phyloP scores from a whole-genome alignment of 2,797 vertebrate species.

The Gobio occitaniae region DNA sequence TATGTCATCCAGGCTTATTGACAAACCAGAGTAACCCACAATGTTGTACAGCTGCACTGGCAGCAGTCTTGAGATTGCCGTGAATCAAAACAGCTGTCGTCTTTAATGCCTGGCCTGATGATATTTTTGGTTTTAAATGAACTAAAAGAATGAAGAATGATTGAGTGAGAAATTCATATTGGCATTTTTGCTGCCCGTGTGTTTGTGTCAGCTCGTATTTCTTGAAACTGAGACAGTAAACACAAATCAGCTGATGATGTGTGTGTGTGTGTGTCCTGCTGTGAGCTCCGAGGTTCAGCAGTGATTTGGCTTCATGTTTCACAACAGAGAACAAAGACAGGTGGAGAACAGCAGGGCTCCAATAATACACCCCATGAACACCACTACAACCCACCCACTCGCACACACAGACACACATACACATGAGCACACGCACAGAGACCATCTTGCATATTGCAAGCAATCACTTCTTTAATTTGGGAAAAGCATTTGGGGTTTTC shows the following conservation, averaged over 20 bases:
- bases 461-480: constrained; percentile 32
- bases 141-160: constrained; percentile 36
- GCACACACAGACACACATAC: constrained; percentile 18
- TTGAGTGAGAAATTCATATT: constrained; percentile 25
- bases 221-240: constrained; percentile 39
- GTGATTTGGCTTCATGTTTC: constrained; percentile 52
- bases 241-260: constrained; percentile 46
- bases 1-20: constrained; percentile 16
- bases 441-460: constrained; percentile 17
- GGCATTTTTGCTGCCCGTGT: constrained; percentile 25
- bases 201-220: constrained; percentile 36
- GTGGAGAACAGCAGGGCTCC: constrained; percentile 60
- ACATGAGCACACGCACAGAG: constrained; percentile 10
- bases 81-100: constrained; percentile 33
- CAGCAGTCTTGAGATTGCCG: constrained; percentile 5
- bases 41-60: background rate
- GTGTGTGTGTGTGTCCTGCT: constrained; percentile 18
- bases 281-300: constrained; percentile 44
- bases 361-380: constrained; percentile 37
- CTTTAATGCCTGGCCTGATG: constrained; percentile 27
- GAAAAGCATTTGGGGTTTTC: constrained; percentile 27
- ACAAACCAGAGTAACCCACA: constrained; percentile 17
- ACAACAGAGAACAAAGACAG: constrained; percentile 58
- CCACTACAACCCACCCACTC: constrained; percentile 30
- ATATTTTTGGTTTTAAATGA: constrained; percentile 36